Base-by-base conservation (phyloP, 2,888 invertebrate species). In the Calliphora vomitoria region DNA sequence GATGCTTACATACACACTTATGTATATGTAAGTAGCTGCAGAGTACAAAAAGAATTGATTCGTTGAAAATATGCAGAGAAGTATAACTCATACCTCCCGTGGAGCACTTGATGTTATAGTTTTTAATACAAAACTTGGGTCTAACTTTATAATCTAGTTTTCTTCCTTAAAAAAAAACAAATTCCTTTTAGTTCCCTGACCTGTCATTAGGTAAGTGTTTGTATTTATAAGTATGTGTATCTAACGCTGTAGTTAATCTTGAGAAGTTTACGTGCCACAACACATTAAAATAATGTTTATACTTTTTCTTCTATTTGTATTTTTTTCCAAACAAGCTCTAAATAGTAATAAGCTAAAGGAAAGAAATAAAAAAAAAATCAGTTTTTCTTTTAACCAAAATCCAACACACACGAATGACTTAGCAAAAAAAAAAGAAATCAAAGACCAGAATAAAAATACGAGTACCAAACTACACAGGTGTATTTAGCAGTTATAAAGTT, bases 181-280 rank as follows among this genome's bases (percentile, higher is more conserved):
- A 13, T 11, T 31, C 74, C n/a, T 74, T 74, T 60, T 35, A 35
- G n/a, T 35, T 1, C 15, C 25, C 38, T 25, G 13, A 68, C 15
- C 13, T n/a, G 44, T 1, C 64, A 20, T 50, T 66, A 47, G 20
- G 25, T 38, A 68, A 68, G 78, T 68, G 25, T 79, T 55, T 38
- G 41, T 18, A 44, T 64, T 15, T 62, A 18, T 64, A 38, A 47
- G 53, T 68, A 44, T 72, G 20, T 20, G 64, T 20, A 31, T 53
- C n/a, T 53, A 20, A 64, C 11, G 62, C 20, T 47, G 55, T 18
- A 31, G 31, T 47, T 20, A 81, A 81, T 78, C 72, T 66, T 38
- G 41, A 47, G 55, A 62, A 78, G 62, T 53, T 72, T 72, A 82
- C 85, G 82, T 86, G 85, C 85, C 72, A 68, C 58, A 76, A 82